phyloP scores from a whole-genome alignment of 2,888 invertebrate species.

The Polyommatus iphigenia region DNA sequence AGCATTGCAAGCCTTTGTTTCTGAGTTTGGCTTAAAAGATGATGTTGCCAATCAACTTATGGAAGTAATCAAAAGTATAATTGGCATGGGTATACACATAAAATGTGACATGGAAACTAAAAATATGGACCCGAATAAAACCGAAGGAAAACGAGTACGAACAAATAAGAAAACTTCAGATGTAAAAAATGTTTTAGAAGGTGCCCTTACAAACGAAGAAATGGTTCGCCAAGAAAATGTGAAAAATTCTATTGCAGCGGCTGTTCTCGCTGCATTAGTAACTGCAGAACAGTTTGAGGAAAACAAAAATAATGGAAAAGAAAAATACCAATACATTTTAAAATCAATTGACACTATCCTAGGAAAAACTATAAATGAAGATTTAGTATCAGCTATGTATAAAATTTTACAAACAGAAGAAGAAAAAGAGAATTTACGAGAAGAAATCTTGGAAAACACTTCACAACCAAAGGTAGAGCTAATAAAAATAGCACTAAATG shows the following conservation, averaged over 20 bases:
- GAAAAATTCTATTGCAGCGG: conserved; percentile 77
- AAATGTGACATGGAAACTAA: conserved; percentile 65
- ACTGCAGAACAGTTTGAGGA: conserved; percentile 76
- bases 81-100: conserved; percentile 75
- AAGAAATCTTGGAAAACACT: conserved; percentile 74
- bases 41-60: conserved; percentile 76
- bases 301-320: conserved; percentile 72
- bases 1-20: conserved; percentile 71
- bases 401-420: conserved; percentile 75
- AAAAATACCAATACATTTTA: conserved; percentile 73
- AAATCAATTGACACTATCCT: conserved; percentile 77
- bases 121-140: conserved; percentile 48
- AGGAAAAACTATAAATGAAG: conserved; percentile 72
- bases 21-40: conserved; percentile 74
- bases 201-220: conserved; percentile 51
- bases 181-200: conserved; percentile 48
- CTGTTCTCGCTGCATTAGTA: conserved; percentile 74
- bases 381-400: conserved; percentile 73
- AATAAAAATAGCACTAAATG: conserved; percentile 79
- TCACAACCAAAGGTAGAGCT: conserved; percentile 83
- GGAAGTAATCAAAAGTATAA: conserved; percentile 74
- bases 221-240: conserved; percentile 72
- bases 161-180: conserved; percentile 57
- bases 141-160: conserved; percentile 58
- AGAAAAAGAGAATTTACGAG: conserved; percentile 68